These are phyloP conservation scores for Echinometra lucunter DNA, from an alignment of 53 echinoderm and acorn worm species.

Conservation along the genomic window DNA sequence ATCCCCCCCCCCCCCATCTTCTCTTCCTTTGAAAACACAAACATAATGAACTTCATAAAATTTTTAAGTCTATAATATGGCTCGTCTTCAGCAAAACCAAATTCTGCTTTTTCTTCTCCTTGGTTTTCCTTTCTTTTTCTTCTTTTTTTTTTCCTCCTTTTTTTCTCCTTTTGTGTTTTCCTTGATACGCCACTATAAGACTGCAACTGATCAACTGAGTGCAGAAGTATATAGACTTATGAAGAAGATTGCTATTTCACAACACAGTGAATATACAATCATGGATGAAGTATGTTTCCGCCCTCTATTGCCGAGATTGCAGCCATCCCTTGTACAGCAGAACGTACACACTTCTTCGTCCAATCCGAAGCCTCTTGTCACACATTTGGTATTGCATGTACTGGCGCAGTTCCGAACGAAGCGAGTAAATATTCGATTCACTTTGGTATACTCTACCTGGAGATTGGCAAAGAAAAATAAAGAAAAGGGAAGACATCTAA, in stretches of 20 bases:
- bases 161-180: too few relatives aligned
- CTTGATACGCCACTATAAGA: too few relatives aligned
- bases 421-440: slow-evolving; percentile 61
- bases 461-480: neutral
- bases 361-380: slow-evolving; percentile 63
- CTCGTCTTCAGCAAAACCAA: too few relatives aligned
- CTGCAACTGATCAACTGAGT: too few relatives aligned
- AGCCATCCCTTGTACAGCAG: slow-evolving; percentile 67
- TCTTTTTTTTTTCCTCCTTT: too few relatives aligned
- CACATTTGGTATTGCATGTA: neutral
- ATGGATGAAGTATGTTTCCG: neutral
- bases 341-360: slow-evolving; percentile 58
- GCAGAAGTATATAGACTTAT: neutral
- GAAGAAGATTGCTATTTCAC: neutral
- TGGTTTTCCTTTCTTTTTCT: too few relatives aligned
- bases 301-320: slow-evolving; percentile 66
- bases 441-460: slow-evolving; percentile 58
- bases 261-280: neutral
- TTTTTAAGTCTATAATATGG: too few relatives aligned
- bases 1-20: too few relatives aligned
- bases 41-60: too few relatives aligned
- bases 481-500: too few relatives aligned
- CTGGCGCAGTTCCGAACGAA: slow-evolving; percentile 70
- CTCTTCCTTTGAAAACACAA: too few relatives aligned
- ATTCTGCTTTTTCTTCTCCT: too few relatives aligned